Conservation (phyloP, 2,888 invertebrate species). For the Lasioglossum leucozonium region DNA sequence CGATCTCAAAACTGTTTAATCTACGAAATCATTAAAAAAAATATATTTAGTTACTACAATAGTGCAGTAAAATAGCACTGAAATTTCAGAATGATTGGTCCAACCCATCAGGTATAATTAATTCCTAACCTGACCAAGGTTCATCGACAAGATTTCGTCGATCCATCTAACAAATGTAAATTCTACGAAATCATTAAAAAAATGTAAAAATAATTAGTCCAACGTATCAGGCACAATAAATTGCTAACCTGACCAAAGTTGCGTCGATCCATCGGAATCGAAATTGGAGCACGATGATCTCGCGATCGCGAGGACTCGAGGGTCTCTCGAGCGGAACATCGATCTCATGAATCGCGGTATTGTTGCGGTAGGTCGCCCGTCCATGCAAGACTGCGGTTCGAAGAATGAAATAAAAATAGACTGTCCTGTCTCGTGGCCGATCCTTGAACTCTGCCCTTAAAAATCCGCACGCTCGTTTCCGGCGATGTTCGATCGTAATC, state of each 20-base stretch:
- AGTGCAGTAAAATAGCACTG: too few relatives aligned
- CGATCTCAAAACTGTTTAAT: too few relatives aligned
- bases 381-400: background rate
- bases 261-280: constrained; percentile 44
- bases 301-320: constrained; percentile 41
- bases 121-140: too few relatives aligned
- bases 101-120: too few relatives aligned
- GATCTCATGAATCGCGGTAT: constrained; percentile 30
- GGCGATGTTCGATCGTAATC: background rate
- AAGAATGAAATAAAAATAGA: background rate
- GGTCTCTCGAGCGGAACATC: constrained; percentile 49
- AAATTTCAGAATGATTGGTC: too few relatives aligned
- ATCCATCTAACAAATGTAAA: too few relatives aligned
- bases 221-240: background rate
- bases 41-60: too few relatives aligned
- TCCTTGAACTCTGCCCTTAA: background rate
- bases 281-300: constrained; percentile 60
- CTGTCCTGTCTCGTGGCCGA: background rate
- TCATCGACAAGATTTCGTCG: too few relatives aligned
- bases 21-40: too few relatives aligned
- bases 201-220: background rate
- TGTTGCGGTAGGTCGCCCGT: constrained; percentile 25
- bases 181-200: too few relatives aligned
- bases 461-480: background rate
- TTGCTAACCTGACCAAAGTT: constrained; percentile 43